These are phyloP conservation scores for Platysternon megacephalum DNA, from an alignment of 2,113 vertebrate genomes.

Conservation along the genomic window DNA sequence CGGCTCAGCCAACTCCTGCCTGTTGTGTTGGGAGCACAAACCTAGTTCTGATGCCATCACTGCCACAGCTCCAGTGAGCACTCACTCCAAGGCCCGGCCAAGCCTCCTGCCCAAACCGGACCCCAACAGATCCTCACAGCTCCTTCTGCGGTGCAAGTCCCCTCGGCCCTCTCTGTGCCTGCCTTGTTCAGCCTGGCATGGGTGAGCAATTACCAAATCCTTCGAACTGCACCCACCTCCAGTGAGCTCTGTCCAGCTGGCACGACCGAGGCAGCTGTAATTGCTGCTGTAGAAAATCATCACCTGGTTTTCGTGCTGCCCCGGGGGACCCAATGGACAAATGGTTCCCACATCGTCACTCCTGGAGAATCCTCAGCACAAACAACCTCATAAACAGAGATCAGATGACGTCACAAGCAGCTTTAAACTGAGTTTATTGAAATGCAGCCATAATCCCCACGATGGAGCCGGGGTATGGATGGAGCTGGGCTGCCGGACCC, in stretches of 20 bases:
- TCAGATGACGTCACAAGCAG: not conserved
- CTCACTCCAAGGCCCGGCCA: not conserved
- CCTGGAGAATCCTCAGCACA: not conserved
- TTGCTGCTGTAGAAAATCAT: not conserved
- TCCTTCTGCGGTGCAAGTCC: no score
- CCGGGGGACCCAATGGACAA: no score
- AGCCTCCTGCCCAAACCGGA: no score
- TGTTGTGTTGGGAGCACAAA: not conserved
- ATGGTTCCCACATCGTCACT: not conserved
- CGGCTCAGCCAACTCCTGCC: no score
- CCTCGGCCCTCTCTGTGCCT: no score
- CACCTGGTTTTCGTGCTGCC: not conserved
- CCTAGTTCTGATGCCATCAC: no score
- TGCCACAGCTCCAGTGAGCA: not conserved
- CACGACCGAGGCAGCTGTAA: not conserved
- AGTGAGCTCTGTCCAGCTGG: not conserved
- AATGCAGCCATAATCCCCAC: not conserved
- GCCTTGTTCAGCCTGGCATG: no score
- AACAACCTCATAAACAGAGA: not conserved
- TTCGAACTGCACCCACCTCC: not conserved
- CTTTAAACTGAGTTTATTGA: not conserved
- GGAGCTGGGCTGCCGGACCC: not conserved
- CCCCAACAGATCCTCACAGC: no score
- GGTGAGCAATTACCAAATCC: no score
- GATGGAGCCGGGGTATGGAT: fast-evolving